Evolutionary conservation across 2,888 invertebrate genomes (phyloP).

Genomic region (Drosophila pseudotakahashii): DNA sequence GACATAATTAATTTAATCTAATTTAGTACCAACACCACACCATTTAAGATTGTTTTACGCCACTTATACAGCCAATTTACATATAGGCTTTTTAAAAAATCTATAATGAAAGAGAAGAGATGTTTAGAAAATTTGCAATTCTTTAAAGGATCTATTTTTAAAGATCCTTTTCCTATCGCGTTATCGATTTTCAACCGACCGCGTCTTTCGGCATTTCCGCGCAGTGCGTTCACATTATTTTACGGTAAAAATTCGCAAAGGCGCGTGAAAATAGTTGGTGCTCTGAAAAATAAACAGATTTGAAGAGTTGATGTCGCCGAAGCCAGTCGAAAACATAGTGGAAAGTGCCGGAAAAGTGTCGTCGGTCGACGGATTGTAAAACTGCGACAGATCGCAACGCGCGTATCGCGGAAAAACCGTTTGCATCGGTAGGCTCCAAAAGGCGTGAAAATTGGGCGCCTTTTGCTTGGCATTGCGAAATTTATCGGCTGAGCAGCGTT

Average conservation of each 20-base stretch:
- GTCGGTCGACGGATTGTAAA: slow-evolving; percentile 18
- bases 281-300: slow-evolving; percentile 32
- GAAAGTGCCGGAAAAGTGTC: slow-evolving; percentile 26
- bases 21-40: too few species aligned
- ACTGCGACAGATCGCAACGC: slow-evolving; percentile 33
- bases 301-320: slow-evolving; percentile 11
- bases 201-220: slow-evolving; percentile 5
- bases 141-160: too few species aligned
- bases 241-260: slow-evolving; percentile 60
- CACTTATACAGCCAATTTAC: too few species aligned
- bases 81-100: too few species aligned
- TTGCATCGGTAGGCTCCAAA: slow-evolving; percentile 45
- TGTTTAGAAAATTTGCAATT: too few species aligned
- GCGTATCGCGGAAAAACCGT: slow-evolving; percentile 20
- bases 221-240: slow-evolving; percentile 27
- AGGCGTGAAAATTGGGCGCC: slow-evolving; percentile 61
- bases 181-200: not conserved
- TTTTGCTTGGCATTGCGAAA: slow-evolving; percentile 50
- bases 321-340: slow-evolving; percentile 20
- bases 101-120: too few species aligned
- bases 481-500: not conserved
- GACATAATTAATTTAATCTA: too few species aligned
- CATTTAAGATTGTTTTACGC: too few species aligned
- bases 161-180: slow-evolving; percentile 1
- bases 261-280: slow-evolving; percentile 67